These are phyloP conservation scores for Eupleurogrammus muticus DNA, from an alignment of 2,797 vertebrate genomes.

Conservation along the genomic window DNA sequence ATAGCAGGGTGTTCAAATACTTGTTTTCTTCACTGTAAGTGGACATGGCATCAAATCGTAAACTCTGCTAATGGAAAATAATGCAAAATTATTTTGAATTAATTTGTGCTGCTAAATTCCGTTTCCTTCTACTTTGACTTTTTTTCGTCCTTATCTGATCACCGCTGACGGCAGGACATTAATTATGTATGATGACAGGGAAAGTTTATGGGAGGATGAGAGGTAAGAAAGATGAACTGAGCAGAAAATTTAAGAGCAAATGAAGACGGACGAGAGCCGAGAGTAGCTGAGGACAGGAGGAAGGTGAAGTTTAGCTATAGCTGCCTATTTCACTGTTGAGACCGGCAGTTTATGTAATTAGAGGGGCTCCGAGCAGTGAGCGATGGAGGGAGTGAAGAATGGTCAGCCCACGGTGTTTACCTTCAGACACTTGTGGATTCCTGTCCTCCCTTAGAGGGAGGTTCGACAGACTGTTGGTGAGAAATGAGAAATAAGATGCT, in stretches of 20 bases:
- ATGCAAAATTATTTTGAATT: too few relatives aligned
- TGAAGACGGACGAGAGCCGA: conserved; percentile 25
- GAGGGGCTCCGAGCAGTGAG: conserved; percentile 27
- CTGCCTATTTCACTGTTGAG: conserved; percentile 46
- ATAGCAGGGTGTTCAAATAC: too few relatives aligned
- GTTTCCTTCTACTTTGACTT: background rate
- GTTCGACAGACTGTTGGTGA: conserved; percentile 8
- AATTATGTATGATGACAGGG: conserved; percentile 5
- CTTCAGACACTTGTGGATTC: conserved; percentile 37
- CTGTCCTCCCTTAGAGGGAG: conserved; percentile 46
- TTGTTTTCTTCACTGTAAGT: too few relatives aligned
- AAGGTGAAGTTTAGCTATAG: conserved; percentile 44
- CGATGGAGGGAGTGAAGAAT: conserved; percentile 49
- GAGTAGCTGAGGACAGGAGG: conserved; percentile 8
- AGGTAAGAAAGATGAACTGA: background rate
- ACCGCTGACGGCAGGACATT: too few relatives aligned
- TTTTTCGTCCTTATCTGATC: background rate
- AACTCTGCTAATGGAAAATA: background rate
- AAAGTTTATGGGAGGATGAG: conserved; percentile 8
- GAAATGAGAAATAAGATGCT: conserved; percentile 3
- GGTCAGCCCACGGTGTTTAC: conserved; percentile 50
- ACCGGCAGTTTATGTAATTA: conserved; percentile 59
- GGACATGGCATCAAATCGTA: background rate
- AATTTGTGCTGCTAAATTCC: background rate
- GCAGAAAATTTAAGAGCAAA: conserved; percentile 4